phyloP scores from a whole-genome alignment of 2,113 vertebrate genomes.

The Meriones unguiculatus region DNA sequence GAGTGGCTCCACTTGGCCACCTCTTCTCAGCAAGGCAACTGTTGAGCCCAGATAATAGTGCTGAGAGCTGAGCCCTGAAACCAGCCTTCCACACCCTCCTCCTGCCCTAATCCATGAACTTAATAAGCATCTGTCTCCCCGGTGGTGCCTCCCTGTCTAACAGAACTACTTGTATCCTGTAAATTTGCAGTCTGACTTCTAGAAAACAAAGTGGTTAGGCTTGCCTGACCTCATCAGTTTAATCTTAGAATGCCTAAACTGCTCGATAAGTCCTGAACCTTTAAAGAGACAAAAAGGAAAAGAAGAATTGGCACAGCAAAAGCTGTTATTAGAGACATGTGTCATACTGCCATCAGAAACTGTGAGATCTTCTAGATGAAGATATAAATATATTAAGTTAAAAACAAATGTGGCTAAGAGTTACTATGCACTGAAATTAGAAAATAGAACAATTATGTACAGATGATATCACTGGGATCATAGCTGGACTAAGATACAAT shows the following conservation, averaged over 20 bases:
- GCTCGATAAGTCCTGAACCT: conserved; percentile 76
- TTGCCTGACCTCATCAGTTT: conserved; percentile 79
- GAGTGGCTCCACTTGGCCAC: neutral
- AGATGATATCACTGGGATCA: neutral
- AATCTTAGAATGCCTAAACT: conserved; percentile 76
- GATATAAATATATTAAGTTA: conserved; percentile 56
- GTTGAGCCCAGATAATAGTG: neutral
- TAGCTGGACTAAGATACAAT: conserved; percentile 38
- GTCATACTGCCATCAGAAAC: conserved; percentile 79
- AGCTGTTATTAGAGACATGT: conserved; percentile 75
- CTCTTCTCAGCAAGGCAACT: neutral
- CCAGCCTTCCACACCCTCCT: conserved; percentile 69
- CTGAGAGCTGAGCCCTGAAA: conserved; percentile 62
- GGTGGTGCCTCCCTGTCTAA: conserved; percentile 86
- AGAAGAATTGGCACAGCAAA: conserved; percentile 74
- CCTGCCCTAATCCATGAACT: conserved; percentile 74
- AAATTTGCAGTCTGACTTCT: conserved; percentile 78
- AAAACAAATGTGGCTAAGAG: conserved; percentile 70
- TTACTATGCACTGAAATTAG: conserved; percentile 64
- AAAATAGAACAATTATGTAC: conserved; percentile 15
- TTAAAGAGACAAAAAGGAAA: conserved; percentile 34
- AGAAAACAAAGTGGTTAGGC: conserved; percentile 79
- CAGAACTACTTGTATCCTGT: conserved; percentile 76
- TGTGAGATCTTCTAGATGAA: conserved; percentile 70
- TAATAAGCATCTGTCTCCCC: conserved; percentile 77